A percentile compares a stretch with the other conserved stretches of the same genome.
Evolutionary conservation across 23 tunicate species (phyloP).

Genomic region (Styela plicata): DNA sequence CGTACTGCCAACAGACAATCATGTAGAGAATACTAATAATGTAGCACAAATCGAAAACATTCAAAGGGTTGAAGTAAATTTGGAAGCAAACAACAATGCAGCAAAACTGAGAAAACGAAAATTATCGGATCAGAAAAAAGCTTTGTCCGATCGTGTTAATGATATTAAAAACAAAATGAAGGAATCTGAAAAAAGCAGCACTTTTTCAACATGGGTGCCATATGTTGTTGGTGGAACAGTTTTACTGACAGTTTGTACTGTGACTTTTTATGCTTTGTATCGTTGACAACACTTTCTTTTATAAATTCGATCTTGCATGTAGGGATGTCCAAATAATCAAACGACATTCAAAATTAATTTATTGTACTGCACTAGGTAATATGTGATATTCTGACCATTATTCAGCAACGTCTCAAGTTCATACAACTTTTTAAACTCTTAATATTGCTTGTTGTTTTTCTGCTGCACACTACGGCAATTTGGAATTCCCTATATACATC

Average conservation of each 20-base stretch:
- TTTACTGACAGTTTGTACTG: slow-evolving; percentile 38
- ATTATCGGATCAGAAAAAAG: slow-evolving; percentile 30
- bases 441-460: too few relatives aligned
- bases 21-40: neutral
- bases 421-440: too few relatives aligned
- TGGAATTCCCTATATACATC: too few relatives aligned
- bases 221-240: slow-evolving; percentile 49
- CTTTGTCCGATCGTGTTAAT: slow-evolving; percentile 27
- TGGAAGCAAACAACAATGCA: slow-evolving; percentile 39
- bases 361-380: too few relatives aligned
- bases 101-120: slow-evolving; percentile 36
- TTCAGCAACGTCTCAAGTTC: too few relatives aligned
- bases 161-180: slow-evolving; percentile 47
- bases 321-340: too few relatives aligned
- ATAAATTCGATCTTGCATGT: too few relatives aligned
- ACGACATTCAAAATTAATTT: too few relatives aligned
- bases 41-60: neutral
- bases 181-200: slow-evolving; percentile 26
- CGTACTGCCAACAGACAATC: neutral
- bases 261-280: slow-evolving; percentile 31
- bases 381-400: too few relatives aligned
- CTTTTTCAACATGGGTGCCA: slow-evolving; percentile 31
- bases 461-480: too few relatives aligned
- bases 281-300: neutral
- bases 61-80: neutral